phyloP scores from a whole-genome alignment of 2,113 vertebrate genomes.

The Platysternon megacephalum region DNA sequence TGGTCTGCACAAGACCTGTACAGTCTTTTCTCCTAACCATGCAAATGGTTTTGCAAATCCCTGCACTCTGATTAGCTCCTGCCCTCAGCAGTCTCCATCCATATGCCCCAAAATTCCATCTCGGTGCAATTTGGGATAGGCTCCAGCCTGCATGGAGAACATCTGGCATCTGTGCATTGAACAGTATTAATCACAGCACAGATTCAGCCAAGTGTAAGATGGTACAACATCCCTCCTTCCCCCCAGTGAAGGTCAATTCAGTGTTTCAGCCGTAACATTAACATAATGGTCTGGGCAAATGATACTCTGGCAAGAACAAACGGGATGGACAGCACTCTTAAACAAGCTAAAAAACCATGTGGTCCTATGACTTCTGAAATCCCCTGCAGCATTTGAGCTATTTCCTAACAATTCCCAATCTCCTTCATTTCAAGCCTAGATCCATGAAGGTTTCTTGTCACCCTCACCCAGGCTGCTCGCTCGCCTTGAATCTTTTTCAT shows the following conservation, averaged over 20 bases:
- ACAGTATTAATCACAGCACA: slow-evolving; percentile 60
- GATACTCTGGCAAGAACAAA: slow-evolving; percentile 46
- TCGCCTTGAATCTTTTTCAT: not conserved
- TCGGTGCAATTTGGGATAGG: slow-evolving; percentile 63
- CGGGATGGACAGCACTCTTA: slow-evolving; percentile 24
- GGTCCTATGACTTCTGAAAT: slow-evolving; percentile 26
- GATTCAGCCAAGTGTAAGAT: slow-evolving; percentile 13
- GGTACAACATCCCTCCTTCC: slow-evolving; percentile 28
- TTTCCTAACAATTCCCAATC: not conserved
- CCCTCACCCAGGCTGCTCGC: not conserved
- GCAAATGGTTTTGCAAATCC: not conserved
- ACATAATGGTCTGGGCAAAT: slow-evolving; percentile 21
- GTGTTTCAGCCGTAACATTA: slow-evolving; percentile 46
- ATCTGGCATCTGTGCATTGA: slow-evolving; percentile 49
- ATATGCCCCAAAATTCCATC: slow-evolving; percentile 55
- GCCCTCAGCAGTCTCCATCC: slow-evolving; percentile 35
- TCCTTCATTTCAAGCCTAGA: not conserved
- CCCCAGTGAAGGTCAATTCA: slow-evolving; percentile 1
- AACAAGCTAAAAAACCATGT: slow-evolving; percentile 47
- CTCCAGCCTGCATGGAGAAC: slow-evolving; percentile 53
- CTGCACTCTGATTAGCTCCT: not conserved
- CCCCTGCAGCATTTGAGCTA: slow-evolving; percentile 18
- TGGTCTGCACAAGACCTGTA: not conserved
- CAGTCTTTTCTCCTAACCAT: not conserved
- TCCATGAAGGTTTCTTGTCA: not conserved